Evolutionary conservation across 2,113 vertebrate genomes (phyloP).

Genomic region (Forbesichthys agassizii): DNA sequence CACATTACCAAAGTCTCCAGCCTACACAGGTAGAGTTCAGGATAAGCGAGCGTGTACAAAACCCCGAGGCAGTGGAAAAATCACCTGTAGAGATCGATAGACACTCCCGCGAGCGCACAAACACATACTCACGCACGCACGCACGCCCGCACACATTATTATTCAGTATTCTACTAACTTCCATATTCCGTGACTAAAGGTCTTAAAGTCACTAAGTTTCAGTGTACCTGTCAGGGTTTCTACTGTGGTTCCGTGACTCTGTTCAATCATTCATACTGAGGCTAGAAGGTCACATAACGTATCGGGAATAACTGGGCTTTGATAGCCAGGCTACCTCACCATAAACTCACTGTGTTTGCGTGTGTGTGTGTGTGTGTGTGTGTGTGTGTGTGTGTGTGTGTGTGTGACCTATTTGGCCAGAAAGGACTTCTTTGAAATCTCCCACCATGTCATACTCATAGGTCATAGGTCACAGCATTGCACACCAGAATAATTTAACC

Average conservation of each 20-base stretch:
- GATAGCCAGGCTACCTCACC: conserved; percentile 36
- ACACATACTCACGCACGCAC: not conserved
- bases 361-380: conserved; percentile 5
- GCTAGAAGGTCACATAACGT: conserved; percentile 52
- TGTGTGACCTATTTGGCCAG: conserved; percentile 26
- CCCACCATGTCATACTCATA: conserved; percentile 1
- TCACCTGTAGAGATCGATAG: not conserved
- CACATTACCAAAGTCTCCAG: too few species aligned
- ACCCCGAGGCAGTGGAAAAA: not conserved
- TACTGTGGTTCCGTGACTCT: conserved; percentile 50
- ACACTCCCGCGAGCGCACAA: too few species aligned
- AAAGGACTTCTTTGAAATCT: conserved; percentile 44
- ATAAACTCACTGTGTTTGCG: conserved; percentile 19
- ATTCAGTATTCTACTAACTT: not conserved
- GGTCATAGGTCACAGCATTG: not conserved
- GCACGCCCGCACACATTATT: too few species aligned
- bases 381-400: conserved; percentile 17
- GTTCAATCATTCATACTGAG: conserved; percentile 65
- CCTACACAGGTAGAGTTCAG: not conserved
- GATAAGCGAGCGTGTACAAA: not conserved
- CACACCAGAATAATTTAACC: conserved; percentile 11
- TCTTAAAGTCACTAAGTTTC: conserved; percentile 51
- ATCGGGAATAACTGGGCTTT: conserved; percentile 53
- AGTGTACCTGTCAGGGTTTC: conserved; percentile 23
- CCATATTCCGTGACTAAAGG: conserved; percentile 26